Conservation (phyloP, 2,797 vertebrate species). For the Cossypha caffra region DNA sequence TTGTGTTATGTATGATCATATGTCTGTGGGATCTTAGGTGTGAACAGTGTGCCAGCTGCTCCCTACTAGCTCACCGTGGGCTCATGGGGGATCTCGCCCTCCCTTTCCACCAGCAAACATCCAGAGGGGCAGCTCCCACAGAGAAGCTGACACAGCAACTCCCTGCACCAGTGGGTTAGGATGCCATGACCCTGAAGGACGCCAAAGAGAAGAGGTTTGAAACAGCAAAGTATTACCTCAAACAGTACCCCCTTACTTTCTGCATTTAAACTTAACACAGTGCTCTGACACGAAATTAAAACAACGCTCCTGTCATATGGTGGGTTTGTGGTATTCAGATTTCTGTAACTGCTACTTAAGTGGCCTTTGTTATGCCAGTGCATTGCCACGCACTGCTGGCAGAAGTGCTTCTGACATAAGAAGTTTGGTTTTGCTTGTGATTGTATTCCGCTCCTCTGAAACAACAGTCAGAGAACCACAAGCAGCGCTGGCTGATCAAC, state of each 20-base stretch:
- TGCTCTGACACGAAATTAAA: neutral
- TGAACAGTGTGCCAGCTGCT: neutral
- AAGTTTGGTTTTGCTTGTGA: neutral
- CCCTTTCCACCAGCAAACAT: neutral
- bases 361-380: neutral
- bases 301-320: neutral
- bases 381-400: neutral
- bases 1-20: fast-evolving
- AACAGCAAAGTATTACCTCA: neutral
- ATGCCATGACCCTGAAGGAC: neutral
- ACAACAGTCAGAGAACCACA: neutral
- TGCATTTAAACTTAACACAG: neutral
- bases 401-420: neutral
- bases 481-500: neutral
- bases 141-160: neutral
- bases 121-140: neutral
- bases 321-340: neutral
- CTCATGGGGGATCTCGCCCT: fast-evolving
- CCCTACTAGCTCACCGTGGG: neutral
- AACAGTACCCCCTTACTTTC: neutral
- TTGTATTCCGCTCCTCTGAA: neutral
- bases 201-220: neutral
- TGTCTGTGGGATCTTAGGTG: neutral
- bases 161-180: fast-evolving
- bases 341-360: neutral